Evolutionary conservation across 1,140 invertebrate genomes (phyloP).

Genomic region (Aphaenogaster floridana): DNA sequence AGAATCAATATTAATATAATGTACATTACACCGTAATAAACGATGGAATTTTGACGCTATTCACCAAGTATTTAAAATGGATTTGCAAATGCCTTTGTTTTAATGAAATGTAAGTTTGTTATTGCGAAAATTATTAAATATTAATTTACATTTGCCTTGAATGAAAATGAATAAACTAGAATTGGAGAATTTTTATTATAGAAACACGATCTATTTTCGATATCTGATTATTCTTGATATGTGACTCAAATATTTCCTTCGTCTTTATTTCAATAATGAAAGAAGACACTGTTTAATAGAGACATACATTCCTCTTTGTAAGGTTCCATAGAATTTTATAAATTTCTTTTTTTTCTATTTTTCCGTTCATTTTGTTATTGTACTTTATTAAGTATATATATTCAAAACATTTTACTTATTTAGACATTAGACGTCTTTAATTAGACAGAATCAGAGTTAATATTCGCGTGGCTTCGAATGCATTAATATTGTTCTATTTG

Average conservation of each 20-base stretch:
- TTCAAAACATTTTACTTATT: not conserved
- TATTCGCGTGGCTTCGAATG: not conserved
- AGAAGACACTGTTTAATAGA: not conserved
- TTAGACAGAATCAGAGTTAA: conserved; percentile 5
- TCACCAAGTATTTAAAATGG: not conserved
- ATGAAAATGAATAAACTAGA: not conserved
- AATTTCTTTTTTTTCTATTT: not conserved
- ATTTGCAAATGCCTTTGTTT: conserved; percentile 6
- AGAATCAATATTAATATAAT: conserved; percentile 43
- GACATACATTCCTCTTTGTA: not conserved
- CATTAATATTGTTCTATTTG: conserved; percentile 43
- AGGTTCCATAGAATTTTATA: not conserved
- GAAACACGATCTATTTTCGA: not conserved
- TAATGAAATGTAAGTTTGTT: not conserved
- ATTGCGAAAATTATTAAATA: not conserved
- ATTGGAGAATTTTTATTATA: not conserved
- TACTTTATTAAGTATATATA: conserved; percentile 3
- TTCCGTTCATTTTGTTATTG: not conserved
- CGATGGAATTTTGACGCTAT: not conserved
- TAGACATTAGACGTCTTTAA: not conserved
- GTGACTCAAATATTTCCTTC: not conserved
- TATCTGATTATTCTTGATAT: not conserved
- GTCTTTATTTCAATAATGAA: not conserved
- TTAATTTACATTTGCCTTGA: conserved; percentile 4
- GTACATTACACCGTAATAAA: conserved; percentile 1